These are phyloP conservation scores for Copsychus sechellarum DNA, from an alignment of 2,113 vertebrate species.

Conservation along the genomic window DNA sequence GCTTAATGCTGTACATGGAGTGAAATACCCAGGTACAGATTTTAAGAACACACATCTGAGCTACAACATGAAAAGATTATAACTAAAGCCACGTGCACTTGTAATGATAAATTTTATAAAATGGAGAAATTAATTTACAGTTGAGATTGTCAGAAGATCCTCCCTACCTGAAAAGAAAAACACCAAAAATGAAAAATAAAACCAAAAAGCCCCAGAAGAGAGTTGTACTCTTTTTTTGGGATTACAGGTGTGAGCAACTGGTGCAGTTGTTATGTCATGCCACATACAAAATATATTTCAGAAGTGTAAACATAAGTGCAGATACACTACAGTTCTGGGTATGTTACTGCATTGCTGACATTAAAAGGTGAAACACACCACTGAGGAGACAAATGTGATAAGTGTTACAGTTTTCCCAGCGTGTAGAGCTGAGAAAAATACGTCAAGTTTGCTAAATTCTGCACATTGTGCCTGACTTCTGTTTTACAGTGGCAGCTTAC, in stretches of 20 bases:
- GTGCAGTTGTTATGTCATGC: neutral
- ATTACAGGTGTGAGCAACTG: neutral
- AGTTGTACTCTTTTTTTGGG: neutral
- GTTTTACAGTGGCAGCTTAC: neutral
- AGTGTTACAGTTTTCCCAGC: neutral
- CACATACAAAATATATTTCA: neutral
- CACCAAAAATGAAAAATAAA: neutral
- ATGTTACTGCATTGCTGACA: neutral
- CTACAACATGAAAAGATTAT: neutral
- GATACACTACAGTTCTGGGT: neutral
- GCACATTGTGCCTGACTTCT: neutral
- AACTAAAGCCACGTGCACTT: neutral
- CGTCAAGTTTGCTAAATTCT: neutral
- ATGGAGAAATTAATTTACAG: neutral
- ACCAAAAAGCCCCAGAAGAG: neutral
- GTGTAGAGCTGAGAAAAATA: neutral
- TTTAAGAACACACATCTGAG: neutral
- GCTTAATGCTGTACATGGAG: neutral
- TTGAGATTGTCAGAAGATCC: neutral
- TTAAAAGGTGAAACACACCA: neutral
- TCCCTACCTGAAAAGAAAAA: neutral
- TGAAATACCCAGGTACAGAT: neutral
- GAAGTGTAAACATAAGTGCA: neutral
- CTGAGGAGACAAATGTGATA: neutral
- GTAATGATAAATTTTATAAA: neutral